phyloP scores from a whole-genome alignment of 2,888 invertebrate genomes.

The Heliconius ethilla region DNA sequence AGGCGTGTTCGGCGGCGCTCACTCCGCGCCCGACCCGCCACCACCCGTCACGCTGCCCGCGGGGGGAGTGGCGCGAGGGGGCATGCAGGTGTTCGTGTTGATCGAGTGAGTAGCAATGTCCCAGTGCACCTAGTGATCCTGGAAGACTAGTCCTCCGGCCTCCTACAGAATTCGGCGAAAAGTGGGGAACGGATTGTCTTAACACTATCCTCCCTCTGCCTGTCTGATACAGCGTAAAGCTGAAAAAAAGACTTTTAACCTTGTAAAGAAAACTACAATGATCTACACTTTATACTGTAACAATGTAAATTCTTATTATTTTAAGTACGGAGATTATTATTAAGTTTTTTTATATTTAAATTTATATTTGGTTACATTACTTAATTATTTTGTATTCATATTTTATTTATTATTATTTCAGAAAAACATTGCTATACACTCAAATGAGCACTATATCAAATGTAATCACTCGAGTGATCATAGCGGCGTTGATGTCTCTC shows the following conservation, averaged over 20 bases:
- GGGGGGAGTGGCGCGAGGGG: slow-evolving; percentile 87
- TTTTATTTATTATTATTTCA: slow-evolving; percentile 48
- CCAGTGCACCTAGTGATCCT: too few species aligned
- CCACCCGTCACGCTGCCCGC: slow-evolving; percentile 88
- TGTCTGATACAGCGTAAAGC: too few species aligned
- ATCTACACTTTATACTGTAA: too few species aligned
- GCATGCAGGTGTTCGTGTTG: slow-evolving; percentile 86
- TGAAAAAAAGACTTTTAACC: too few species aligned
- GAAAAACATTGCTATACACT: slow-evolving; percentile 88
- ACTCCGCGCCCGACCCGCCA: slow-evolving; percentile 78
- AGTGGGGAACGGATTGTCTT: too few species aligned
- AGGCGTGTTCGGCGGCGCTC: slow-evolving; percentile 88
- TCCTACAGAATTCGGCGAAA: too few species aligned
- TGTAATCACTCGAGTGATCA: slow-evolving; percentile 89
- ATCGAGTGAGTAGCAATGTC: slow-evolving; percentile 65
- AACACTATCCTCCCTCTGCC: too few species aligned
- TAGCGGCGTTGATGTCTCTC: slow-evolving; percentile 91
- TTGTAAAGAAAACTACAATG: too few species aligned
- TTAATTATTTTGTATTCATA: background rate
- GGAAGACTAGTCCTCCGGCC: too few species aligned
- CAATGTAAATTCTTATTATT: background rate
- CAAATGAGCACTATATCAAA: slow-evolving; percentile 92
- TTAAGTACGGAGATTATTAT: background rate
- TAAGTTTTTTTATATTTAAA: too few species aligned
- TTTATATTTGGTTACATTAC: too few species aligned